Conservation (phyloP, 2,888 invertebrate species). For the Xanthia togata region DNA sequence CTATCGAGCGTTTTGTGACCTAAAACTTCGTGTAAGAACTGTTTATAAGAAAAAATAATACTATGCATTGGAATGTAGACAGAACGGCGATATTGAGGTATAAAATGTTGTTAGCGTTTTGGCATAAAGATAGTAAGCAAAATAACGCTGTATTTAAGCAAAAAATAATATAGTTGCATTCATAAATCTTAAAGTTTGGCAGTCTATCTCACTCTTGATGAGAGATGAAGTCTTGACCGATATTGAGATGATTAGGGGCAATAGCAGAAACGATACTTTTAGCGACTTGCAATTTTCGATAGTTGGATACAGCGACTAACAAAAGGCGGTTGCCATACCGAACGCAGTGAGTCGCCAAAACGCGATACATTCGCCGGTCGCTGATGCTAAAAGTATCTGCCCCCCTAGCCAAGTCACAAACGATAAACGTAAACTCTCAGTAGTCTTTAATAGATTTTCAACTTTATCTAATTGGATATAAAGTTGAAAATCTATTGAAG, state of each 20-base stretch:
- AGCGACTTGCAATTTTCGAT: neutral
- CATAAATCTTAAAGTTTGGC: constrained; percentile 48
- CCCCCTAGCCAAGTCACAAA: too few species aligned
- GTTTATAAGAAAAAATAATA: constrained; percentile 61
- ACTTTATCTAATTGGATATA: too few species aligned
- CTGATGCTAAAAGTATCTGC: neutral
- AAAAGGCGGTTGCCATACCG: neutral
- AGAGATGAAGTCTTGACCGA: constrained; percentile 6
- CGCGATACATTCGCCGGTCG: neutral
- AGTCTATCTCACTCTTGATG: constrained; percentile 51
- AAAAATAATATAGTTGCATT: neutral
- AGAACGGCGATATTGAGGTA: constrained; percentile 58
- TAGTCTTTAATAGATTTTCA: too few species aligned
- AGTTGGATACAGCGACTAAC: neutral
- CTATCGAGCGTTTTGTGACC: neutral
- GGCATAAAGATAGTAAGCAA: neutral
- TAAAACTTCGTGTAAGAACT: constrained; percentile 15
- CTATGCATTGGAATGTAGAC: constrained; percentile 67
- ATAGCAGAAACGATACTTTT: neutral
- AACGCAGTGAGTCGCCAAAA: neutral
- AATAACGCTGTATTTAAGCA: neutral
- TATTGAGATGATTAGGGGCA: constrained; percentile 12
- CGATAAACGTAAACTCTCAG: too few species aligned
- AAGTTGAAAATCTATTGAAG: too few species aligned
- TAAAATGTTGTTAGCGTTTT: constrained; percentile 8